Conservation (phyloP, 2,113 vertebrate species). For the Candoia aspera region DNA sequence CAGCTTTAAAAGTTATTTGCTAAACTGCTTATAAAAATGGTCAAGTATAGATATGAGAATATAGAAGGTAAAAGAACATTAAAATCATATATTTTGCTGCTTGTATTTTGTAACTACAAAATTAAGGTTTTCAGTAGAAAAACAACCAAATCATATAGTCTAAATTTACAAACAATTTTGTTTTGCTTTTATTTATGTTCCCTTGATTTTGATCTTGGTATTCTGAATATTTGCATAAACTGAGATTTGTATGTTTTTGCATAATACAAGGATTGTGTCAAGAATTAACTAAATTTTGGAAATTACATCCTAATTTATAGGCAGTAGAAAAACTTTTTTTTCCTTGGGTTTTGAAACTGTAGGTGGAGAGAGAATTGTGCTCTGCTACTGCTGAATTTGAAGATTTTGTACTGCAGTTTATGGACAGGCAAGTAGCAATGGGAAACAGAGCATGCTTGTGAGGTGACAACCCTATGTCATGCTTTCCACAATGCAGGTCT, state of each 20-base stretch:
- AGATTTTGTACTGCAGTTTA: slow-evolving; percentile 98
- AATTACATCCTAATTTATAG: neutral
- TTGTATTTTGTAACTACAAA: neutral
- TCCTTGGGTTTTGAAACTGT: slow-evolving; percentile 20
- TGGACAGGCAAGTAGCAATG: slow-evolving; percentile 85
- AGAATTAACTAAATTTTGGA: neutral
- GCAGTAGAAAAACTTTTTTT: slow-evolving; percentile 5
- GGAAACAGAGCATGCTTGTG: neutral
- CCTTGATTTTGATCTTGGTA: neutral
- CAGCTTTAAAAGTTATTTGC: neutral
- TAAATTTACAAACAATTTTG: neutral
- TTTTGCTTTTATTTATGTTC: neutral
- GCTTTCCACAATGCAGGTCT: neutral
- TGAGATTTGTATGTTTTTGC: neutral
- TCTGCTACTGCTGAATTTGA: slow-evolving; percentile 98
- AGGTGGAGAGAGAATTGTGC: slow-evolving; percentile 96
- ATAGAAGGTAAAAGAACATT: neutral
- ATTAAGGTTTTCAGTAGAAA: neutral
- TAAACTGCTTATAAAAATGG: neutral
- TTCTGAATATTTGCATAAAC: neutral
- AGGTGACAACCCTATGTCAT: neutral
- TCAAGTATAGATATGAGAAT: neutral
- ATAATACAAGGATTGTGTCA: neutral
- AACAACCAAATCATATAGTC: neutral
- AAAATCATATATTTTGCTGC: neutral